Evolutionary conservation across 2,888 invertebrate species (phyloP).

Genomic region (Drosophila parthenogenetica): DNA sequence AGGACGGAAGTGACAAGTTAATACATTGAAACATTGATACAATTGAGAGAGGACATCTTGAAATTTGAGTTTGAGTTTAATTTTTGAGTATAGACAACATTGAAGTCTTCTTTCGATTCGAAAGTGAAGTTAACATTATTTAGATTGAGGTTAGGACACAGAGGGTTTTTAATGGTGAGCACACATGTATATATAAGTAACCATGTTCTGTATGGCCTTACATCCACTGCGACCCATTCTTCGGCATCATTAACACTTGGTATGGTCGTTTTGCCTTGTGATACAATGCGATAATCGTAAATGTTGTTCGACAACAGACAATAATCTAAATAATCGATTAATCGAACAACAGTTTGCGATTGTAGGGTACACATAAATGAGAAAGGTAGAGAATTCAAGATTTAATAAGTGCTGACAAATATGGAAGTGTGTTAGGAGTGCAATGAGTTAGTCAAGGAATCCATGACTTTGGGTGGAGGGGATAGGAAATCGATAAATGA

Average conservation of each 20-base stretch:
- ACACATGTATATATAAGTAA: constrained; percentile 62
- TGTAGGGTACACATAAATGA: constrained; percentile 56
- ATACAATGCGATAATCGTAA: constrained; percentile 94
- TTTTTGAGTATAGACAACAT: constrained; percentile 50
- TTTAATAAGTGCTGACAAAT: constrained; percentile 53
- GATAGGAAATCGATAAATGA: constrained; percentile 2
- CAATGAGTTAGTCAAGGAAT: constrained; percentile 42
- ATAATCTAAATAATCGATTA: constrained; percentile 86
- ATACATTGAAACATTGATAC: constrained; percentile 25
- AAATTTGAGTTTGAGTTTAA: constrained; percentile 15
- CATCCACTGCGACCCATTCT: constrained; percentile 93
- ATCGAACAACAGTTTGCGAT: constrained; percentile 49
- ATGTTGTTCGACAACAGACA: constrained; percentile 92
- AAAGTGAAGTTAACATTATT: constrained; percentile 23
- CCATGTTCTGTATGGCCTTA: constrained; percentile 87
- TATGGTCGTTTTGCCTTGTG: constrained; percentile 97
- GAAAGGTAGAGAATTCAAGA: constrained; percentile 81
- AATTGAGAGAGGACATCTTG: constrained; percentile 11
- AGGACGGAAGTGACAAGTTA: constrained; percentile 34
- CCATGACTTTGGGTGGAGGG: not conserved
- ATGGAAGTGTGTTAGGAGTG: constrained; percentile 7
- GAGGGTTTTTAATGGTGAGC: constrained; percentile 44
- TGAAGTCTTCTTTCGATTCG: constrained; percentile 27
- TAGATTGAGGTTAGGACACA: constrained; percentile 41
- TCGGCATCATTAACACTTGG: constrained; percentile 96